A percentile compares a stretch with the other conserved stretches of the same genome.
These are phyloP conservation scores for Tetragonisca angustula DNA, from an alignment of 2,888 invertebrate genomes.

Conservation along the genomic window DNA sequence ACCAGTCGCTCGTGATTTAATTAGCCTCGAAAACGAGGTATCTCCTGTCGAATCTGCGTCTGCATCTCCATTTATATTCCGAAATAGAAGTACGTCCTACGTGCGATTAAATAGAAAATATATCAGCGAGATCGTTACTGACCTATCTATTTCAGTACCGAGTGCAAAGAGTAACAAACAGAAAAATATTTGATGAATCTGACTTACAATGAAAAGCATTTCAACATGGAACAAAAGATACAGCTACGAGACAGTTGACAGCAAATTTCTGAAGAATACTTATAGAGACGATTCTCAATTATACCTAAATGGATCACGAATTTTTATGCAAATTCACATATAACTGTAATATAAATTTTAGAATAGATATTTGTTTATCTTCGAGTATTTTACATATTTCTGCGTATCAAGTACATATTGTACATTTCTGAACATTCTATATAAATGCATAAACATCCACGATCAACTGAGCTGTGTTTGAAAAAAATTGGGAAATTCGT, in stretches of 20 bases:
- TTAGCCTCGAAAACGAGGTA: constrained; percentile 28
- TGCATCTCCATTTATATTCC: constrained; percentile 6
- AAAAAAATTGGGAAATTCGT: no score
- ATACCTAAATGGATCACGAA: not conserved
- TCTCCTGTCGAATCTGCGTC: constrained; percentile 24
- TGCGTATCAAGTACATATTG: not conserved
- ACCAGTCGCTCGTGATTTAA: constrained; percentile 28
- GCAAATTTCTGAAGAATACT: not conserved
- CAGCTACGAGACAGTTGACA: no score
- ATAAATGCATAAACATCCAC: not conserved
- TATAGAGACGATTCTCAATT: not conserved
- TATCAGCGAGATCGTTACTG: not conserved
- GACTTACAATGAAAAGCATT: no score
- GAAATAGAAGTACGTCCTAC: constrained; percentile 13
- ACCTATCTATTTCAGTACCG: not conserved
- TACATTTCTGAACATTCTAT: not conserved
- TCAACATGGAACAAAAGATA: not conserved
- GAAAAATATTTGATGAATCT: no score
- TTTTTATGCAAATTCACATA: not conserved
- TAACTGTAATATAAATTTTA: not conserved
- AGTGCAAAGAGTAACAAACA: not conserved
- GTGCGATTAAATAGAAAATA: not conserved
- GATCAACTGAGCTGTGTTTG: not conserved
- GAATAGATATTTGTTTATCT: not conserved
- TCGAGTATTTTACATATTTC: not conserved